Percentiles rank a stretch among this genome's conserved stretches.
These are phyloP conservation scores for Anabacerthia variegaticeps DNA, from an alignment of 2,797 vertebrate genomes.

Conservation along the genomic window DNA sequence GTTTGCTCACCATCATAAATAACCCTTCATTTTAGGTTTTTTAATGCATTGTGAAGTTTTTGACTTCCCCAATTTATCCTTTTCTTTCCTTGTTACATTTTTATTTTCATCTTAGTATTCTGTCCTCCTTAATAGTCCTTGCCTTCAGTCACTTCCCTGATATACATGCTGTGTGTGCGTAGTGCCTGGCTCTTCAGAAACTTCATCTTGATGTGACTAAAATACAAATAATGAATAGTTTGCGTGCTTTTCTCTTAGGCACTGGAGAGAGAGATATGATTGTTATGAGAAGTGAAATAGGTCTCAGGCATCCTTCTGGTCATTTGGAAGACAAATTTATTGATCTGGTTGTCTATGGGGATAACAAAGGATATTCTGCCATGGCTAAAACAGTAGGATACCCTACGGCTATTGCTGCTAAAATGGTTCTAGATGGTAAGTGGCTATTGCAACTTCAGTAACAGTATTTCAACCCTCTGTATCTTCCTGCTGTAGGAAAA, in stretches of 20 bases:
- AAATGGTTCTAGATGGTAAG: conserved; percentile 93
- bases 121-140: background rate
- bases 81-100: background rate
- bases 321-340: conserved; percentile 91
- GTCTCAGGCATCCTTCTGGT: conserved; percentile 89
- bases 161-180: fast-evolving
- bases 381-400: conserved; percentile 98
- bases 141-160: background rate
- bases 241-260: conserved; percentile 65
- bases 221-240: background rate
- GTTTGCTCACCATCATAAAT: background rate
- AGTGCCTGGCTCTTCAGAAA: background rate
- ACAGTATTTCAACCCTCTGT: background rate
- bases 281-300: conserved; percentile 90
- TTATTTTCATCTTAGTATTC: background rate
- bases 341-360: conserved; percentile 91
- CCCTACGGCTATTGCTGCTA: conserved; percentile 90
- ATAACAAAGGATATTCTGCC: conserved; percentile 88
- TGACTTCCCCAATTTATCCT: background rate
- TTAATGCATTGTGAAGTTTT: background rate
- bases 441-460: conserved; percentile 19
- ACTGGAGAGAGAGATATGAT: conserved; percentile 90
- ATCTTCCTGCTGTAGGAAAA: background rate
- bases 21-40: background rate
- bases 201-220: background rate